Base-by-base conservation (phyloP, 1,140 invertebrate genomes). In the Apis cerana region DNA sequence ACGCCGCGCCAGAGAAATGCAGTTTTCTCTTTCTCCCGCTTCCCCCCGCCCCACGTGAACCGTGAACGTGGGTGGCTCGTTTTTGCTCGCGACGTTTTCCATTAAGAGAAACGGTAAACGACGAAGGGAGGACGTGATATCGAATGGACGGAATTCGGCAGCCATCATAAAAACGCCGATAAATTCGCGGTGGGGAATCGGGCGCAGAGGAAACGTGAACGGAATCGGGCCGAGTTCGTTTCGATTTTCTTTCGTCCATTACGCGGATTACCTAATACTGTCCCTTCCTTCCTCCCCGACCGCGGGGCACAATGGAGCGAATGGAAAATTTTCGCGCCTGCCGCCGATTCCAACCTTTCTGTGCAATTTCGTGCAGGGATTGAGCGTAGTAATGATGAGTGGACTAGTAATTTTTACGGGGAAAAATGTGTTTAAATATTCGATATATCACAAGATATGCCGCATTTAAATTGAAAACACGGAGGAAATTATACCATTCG, bases 241-340 rank as follows among this genome's bases (percentile, higher is more conserved):
- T 61, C 43, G 33, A 75, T 75, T 75, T 64, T 75, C 72, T 27
- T 61, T 10, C 43, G 58, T 62, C 58, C 21, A 64, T 75, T 74
- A 2, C 27, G 21, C 56, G 21, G 21, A 74, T 58, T 74, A 59
- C 33, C 33, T 23, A 74, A 59, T 48, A 21, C 19, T 21, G 13
- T 43, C 9, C 17, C 23, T 52, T 33, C 7, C 48, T 75, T 75
- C 59, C 61, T 65, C 75, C 7, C 19, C 33, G 43, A n/a, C n/a
- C 9, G 58, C 5, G 15, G 7, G 4, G 3, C 21, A 75, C n/a
- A 61, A 75, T 62, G 33, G 54, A 21, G 13, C 48, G 71, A 59
- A 59, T 74, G 43, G 15, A 0, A 4, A 50, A 50, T 50, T 75
- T 62, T 61, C 27, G 11, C 62, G 21, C 23, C 77, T 79, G 64